These are phyloP conservation scores for Dastarcus helophoroides DNA, from an alignment of 2,888 invertebrate genomes.

Conservation along the genomic window DNA sequence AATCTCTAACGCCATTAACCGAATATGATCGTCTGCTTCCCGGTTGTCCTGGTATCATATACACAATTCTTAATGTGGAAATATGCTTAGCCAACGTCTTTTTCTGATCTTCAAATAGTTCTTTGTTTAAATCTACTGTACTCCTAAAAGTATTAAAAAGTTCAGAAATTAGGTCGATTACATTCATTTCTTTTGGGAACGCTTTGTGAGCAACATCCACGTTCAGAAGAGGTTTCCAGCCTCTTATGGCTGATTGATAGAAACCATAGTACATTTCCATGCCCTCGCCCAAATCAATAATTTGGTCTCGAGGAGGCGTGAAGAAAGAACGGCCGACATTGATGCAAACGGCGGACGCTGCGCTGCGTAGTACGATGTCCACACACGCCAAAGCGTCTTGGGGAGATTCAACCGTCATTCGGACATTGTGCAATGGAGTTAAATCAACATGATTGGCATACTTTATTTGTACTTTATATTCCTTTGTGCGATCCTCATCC, in stretches of 20 bases:
- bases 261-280: slow-evolving; percentile 88
- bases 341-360: slow-evolving; percentile 37
- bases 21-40: slow-evolving; percentile 35
- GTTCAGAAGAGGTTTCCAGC: slow-evolving; percentile 80
- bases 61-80: slow-evolving; percentile 34
- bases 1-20: slow-evolving; percentile 34
- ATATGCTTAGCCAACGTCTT: slow-evolving; percentile 15
- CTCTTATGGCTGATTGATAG: slow-evolving; percentile 85
- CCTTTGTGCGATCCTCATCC: slow-evolving; percentile 15
- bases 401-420: slow-evolving; percentile 30
- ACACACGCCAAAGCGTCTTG: slow-evolving; percentile 63
- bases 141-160: slow-evolving; percentile 9
- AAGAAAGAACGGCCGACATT: slow-evolving; percentile 24
- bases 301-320: slow-evolving; percentile 21
- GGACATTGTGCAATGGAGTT: slow-evolving; percentile 18
- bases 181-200: slow-evolving; percentile 48
- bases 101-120: slow-evolving; percentile 14
- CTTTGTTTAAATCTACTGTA: slow-evolving; percentile 1
- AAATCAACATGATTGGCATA: slow-evolving; percentile 44
- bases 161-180: slow-evolving; percentile 39
- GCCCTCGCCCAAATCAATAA: slow-evolving; percentile 60
- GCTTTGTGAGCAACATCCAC: slow-evolving; percentile 81
- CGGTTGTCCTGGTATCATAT: slow-evolving; percentile 37
- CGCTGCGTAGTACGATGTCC: slow-evolving; percentile 68
- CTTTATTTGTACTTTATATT: slow-evolving; percentile 39